These are phyloP conservation scores for Cinclus cinclus DNA, from an alignment of 2,113 vertebrate species.

Conservation along the genomic window DNA sequence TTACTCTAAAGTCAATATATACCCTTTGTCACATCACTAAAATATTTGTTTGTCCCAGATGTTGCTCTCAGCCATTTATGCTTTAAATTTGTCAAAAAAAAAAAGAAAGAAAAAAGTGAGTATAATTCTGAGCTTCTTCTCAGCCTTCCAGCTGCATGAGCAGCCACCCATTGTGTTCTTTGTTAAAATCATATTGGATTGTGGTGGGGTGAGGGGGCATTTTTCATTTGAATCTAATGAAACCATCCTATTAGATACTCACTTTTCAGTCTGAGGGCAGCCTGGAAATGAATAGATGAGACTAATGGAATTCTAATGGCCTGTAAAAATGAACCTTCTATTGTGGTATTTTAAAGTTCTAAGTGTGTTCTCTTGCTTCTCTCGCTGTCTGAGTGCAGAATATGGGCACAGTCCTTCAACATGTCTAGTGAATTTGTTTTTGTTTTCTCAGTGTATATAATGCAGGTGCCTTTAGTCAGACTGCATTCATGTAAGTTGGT, in stretches of 20 bases:
- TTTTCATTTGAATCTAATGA: neutral
- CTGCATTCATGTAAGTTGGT: neutral
- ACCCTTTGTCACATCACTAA: neutral
- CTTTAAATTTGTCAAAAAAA: neutral
- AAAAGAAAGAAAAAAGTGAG: neutral
- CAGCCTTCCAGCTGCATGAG: neutral
- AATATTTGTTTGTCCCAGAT: neutral
- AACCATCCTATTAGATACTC: neutral
- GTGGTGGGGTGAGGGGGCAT: rapidly evolving
- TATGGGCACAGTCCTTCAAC: neutral
- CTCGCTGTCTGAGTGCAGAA: neutral
- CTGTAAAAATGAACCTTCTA: neutral
- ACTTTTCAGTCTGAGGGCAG: neutral
- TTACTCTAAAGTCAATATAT: neutral
- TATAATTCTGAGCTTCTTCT: neutral
- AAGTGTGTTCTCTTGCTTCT: neutral
- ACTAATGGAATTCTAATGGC: conserved; percentile 39
- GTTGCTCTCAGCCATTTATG: neutral
- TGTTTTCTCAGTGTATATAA: neutral
- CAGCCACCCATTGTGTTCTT: neutral
- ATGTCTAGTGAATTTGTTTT: neutral
- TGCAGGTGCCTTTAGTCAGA: neutral
- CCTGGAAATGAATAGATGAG: neutral
- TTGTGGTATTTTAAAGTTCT: neutral
- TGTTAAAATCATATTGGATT: neutral